phyloP scores from a whole-genome alignment of 2,888 invertebrate species.

The Sinodicranocentrus sp. region DNA sequence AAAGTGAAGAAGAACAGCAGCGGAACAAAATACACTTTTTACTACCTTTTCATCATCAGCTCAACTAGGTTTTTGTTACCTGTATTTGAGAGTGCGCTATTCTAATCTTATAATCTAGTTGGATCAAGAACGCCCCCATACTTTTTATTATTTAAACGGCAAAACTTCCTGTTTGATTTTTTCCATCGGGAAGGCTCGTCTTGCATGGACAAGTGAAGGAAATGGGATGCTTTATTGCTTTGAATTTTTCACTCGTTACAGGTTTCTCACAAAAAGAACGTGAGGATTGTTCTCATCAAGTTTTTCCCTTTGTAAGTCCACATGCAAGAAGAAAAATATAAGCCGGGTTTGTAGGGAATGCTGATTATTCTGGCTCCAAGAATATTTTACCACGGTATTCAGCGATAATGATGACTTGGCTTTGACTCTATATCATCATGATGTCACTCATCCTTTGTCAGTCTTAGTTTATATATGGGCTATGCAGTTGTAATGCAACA shows the following conservation, averaged over 20 bases:
- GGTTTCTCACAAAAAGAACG: conserved; percentile 11
- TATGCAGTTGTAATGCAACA: too few species aligned
- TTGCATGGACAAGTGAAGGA: conserved; percentile 1
- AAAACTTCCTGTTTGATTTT: conserved; percentile 50
- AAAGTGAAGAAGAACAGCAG: conserved; percentile 7
- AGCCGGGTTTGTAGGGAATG: neutral
- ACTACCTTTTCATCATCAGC: conserved; percentile 3
- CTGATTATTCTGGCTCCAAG: neutral
- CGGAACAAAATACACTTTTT: conserved; percentile 6
- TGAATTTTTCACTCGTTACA: conserved; percentile 12
- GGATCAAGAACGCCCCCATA: conserved; percentile 42
- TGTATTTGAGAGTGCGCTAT: neutral
- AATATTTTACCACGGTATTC: too few species aligned
- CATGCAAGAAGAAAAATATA: neutral
- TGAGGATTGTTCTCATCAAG: neutral
- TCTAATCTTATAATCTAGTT: neutral
- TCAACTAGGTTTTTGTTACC: neutral
- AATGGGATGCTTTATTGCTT: neutral
- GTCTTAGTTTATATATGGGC: too few species aligned
- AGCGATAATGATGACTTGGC: too few species aligned
- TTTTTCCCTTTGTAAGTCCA: neutral
- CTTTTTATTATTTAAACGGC: conserved; percentile 29
- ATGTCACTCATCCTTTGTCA: too few species aligned
- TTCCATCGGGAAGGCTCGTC: neutral
- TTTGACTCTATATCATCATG: too few species aligned